These are phyloP conservation scores for Sisor rabdophorus DNA, from an alignment of 2,113 vertebrate genomes.

Conservation along the genomic window DNA sequence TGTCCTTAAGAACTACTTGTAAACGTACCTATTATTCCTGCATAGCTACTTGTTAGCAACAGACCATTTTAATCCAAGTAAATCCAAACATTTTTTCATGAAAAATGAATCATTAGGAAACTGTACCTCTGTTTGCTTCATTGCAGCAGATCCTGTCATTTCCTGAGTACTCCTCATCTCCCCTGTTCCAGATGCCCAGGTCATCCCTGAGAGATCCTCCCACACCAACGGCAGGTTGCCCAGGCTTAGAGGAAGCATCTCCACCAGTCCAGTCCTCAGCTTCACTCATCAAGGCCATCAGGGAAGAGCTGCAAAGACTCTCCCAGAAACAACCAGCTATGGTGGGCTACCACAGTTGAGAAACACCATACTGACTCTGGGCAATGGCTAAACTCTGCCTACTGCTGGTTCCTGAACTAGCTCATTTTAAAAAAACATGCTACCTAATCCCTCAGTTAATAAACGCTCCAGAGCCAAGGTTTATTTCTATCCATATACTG, in stretches of 20 bases:
- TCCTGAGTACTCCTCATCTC: conserved; percentile 87
- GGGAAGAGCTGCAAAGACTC: conserved; percentile 94
- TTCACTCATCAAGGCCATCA: conserved; percentile 95
- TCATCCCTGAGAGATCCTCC: conserved; percentile 81
- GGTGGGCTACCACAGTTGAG: conserved; percentile 81
- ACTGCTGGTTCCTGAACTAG: neutral
- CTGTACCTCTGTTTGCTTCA: conserved; percentile 41
- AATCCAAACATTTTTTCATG: too few species aligned
- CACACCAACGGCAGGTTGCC: conserved; percentile 81
- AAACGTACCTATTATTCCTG: too few species aligned
- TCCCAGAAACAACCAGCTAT: conserved; percentile 89
- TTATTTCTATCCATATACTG: conserved; percentile 26
- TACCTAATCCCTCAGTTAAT: conserved; percentile 16
- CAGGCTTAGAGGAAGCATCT: conserved; percentile 81
- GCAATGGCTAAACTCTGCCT: conserved; percentile 2
- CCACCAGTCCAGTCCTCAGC: conserved; percentile 88
- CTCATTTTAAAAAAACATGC: conserved; percentile 6
- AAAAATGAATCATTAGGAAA: too few species aligned
- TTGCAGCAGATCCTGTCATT: conserved; percentile 76
- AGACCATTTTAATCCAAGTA: too few species aligned
- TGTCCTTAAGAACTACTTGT: too few species aligned
- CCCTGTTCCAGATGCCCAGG: conserved; percentile 89
- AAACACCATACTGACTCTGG: conserved; percentile 7
- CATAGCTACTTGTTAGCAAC: too few species aligned
- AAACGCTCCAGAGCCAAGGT: conserved; percentile 17